Evolutionary conservation across 2,113 vertebrate species (phyloP), one percentile per base, ranked within the genome.

Genomic region (Grammomys surdaster): DNA sequence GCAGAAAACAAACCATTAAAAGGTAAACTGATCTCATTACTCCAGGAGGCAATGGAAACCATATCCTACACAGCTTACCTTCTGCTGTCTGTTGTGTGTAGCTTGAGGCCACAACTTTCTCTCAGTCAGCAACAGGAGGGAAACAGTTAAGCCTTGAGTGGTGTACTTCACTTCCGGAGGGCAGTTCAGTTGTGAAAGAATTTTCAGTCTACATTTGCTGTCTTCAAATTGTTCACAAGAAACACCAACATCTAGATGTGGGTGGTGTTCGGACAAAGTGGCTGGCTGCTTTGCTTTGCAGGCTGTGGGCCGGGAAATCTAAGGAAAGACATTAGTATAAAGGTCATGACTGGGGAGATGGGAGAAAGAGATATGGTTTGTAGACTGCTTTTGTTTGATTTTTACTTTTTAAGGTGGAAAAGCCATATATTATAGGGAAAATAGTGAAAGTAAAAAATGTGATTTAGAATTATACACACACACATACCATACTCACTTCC

Each of bases 261-360:
- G 43, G 84, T 0, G 1, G 33, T 80, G 89, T 95, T 89, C 76
- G 94, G 96, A 93, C 88, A 96, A 97, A 93, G 95, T 93, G n/a
- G 58, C 46, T 89, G 67, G 91, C 89, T 93, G 95, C 93, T 93
- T 91, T 91, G 90, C 96, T 80, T 89, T 48, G 88, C 33, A 88
- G 91, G 63, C 91, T 91, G 89, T 60, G 56, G 82, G 82, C 56
- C 97, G 86, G n/a, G 89, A 97, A 96, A 96, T 95, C 3, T 93
- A 96, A 97, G 96, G 93, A 95, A 96, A 97, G 84, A 76, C 96
- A 97, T 97, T 97, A 97, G 95, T 97, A 97, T 97, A 97, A 98
- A 97, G 96, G 96, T 63, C 72, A 75, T 97, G 95, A 98, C 91
- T 92, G 88, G 96, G 97, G 56, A 95, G 93, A 93, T 88, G 96